Base-by-base conservation (phyloP, 2,888 invertebrate species). In the Neoitamus cyanurus region DNA sequence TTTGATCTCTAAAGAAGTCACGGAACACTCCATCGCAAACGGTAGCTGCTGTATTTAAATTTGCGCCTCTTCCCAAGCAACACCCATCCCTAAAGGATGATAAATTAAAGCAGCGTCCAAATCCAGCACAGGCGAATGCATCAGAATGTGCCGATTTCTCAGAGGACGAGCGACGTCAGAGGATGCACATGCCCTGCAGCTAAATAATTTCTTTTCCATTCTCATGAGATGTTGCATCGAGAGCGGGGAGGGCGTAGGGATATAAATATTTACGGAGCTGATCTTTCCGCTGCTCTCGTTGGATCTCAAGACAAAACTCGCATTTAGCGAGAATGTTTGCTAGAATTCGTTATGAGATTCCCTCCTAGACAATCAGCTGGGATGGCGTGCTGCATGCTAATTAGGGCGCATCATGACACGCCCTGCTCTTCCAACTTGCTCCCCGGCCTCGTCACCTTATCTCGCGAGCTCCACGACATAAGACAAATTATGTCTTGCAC, bases 321-420 rank as follows among this genome's bases (percentile, higher is more conserved):
- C 78, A 78, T 78, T 58, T 31, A 78, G 31, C 30, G 31, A 78
- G 31, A 78, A 78, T 78, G 48, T 78, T 78, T 78, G 78, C 78
- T 48, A 3, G 58, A 78, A 78, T 78, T 78, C 31, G 15, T 58
- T 78, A 78, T 78, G 48, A 78, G 48, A 20, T 69, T 15, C 31
- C 72, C 72, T 30, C 31, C n/a, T 31, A 58, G 30, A 48, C 31
- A 31, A 31, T 13, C 31, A 58, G n/a, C 34, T 58, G 3, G 15
- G 48, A 13, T 78, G 15, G 15, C 34, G 48, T 58, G 78, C 30
- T 48, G 46, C 78, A 78, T 78, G 31, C 48, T 78, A 78, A 78
- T 58, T 78, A 58, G 48, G 9, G 48, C 34, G 30, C 58, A 70
- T 30, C 30, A 69, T 9, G 30, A 28, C 13, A 28, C 30, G 11